Evolutionary conservation across 35 echinoderm and acorn worm genomes (phyloP), one percentile per base, ranked within the genome.

Genomic region (Heliocidaris erythrogramma): DNA sequence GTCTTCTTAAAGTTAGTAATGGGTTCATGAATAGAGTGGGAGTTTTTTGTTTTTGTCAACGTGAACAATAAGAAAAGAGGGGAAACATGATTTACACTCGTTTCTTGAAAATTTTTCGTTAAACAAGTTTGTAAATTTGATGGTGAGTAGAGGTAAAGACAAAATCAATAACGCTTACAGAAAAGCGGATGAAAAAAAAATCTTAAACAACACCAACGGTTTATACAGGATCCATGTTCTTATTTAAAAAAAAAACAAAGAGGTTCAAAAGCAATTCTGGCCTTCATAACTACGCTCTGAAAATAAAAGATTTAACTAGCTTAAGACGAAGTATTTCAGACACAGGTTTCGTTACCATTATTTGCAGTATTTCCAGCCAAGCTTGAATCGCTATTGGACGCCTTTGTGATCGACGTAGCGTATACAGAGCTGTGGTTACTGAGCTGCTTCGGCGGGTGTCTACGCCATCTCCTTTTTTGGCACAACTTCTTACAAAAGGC

Each of bases 401-500:
- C 91, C 30, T 92, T 92, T 16, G 91, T 92, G 48, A 92, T 92
- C 10, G 91, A 92, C 17, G 91, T 92, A 30, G 91, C 91, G 48
- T 92, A 92, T 27, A 92, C 91, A 32, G 91, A 92, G 91, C 91
- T 92, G 49, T 92, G 91, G 30, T 92, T 92, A 21, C 91, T 24
- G 11, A 92, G 91, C 49, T 92, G 91, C 49, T 92, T 92, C 13
- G 49, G 31, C 5, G 91, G 91, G 48, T 13, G 47, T 59, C 91
- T 35, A 12, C 91, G 13, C 47, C 12, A 92, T 52, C 91, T 32
- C 91, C 91, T 32, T 52, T 92, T 92, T 30, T 30, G 49, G 48
- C 91, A 92, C 47, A 24, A 48, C 48, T 92, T 92, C 30, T 92
- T 49, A 92, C 49, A 92, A 59, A 98, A 98, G 0, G 97, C 97